These are phyloP conservation scores for Taxidea taxus DNA, from an alignment of 2,113 vertebrate genomes.

Conservation along the genomic window DNA sequence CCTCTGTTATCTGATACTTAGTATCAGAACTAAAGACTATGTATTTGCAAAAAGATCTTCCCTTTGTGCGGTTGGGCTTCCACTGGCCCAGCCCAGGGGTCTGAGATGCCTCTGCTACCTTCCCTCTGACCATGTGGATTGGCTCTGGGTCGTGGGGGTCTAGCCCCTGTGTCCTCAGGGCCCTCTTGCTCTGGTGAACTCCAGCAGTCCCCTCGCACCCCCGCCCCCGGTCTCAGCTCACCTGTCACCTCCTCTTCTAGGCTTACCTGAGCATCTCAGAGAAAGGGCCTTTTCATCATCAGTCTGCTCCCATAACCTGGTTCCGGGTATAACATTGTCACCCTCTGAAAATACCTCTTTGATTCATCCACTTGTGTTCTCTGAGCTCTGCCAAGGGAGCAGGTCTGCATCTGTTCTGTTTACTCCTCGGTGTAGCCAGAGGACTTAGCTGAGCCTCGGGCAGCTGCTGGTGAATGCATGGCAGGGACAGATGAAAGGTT, in stretches of 20 bases:
- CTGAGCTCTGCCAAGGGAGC: not conserved
- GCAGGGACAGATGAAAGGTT: not conserved
- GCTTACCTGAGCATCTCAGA: not conserved
- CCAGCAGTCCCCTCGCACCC: not conserved
- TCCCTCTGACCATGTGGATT: rapidly evolving
- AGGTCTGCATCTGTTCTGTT: not conserved
- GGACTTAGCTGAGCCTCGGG: not conserved
- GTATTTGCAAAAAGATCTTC: rapidly evolving
- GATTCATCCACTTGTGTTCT: not conserved
- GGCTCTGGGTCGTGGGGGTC: not conserved
- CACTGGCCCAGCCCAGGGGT: not conserved
- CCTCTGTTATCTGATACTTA: not conserved
- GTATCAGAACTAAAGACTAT: not conserved
- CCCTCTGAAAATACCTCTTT: too few species aligned
- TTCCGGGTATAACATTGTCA: not conserved
- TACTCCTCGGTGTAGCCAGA: rapidly evolving
- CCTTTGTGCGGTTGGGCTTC: rapidly evolving
- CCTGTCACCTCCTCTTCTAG: not conserved
- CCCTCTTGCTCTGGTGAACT: not conserved
- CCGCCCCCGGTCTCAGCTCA: not conserved
- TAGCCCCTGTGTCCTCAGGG: too few species aligned
- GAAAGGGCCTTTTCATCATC: not conserved
- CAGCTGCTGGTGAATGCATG: rapidly evolving
- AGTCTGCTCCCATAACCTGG: rapidly evolving
- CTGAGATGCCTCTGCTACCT: not conserved